phyloP scores from a whole-genome alignment of 2,113 vertebrate genomes.

The Bambusicola thoracicus region DNA sequence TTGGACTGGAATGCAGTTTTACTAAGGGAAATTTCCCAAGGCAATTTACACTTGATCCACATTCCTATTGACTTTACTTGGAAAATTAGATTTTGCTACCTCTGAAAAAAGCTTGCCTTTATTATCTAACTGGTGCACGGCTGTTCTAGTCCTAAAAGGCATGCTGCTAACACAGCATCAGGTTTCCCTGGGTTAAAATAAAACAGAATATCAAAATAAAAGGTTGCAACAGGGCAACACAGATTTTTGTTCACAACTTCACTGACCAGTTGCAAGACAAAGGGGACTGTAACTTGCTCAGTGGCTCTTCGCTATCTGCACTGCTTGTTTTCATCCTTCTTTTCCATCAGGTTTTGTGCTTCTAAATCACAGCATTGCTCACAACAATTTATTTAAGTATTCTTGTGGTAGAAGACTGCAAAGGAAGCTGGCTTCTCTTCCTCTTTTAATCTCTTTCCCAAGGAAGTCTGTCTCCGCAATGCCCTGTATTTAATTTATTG shows the following conservation, averaged over 20 bases:
- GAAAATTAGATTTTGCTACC: not conserved
- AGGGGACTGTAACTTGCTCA: not conserved
- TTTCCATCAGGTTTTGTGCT: not conserved
- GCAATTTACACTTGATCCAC: not conserved
- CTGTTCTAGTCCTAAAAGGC: not conserved
- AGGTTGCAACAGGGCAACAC: not conserved
- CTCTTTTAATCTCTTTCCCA: not conserved
- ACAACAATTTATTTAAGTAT: not conserved
- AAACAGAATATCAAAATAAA: not conserved
- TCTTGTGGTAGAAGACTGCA: not conserved
- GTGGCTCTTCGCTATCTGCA: not conserved
- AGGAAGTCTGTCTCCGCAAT: not conserved
- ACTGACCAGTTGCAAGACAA: fast-evolving
- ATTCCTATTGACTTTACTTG: not conserved
- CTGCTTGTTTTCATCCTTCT: not conserved
- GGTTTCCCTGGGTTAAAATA: not conserved
- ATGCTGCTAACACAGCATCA: not conserved
- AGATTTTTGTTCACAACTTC: not conserved
- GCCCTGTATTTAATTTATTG: not conserved
- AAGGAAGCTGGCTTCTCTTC: not conserved
- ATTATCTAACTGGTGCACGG: not conserved
- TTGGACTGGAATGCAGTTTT: not conserved
- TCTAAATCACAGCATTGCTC: not conserved
- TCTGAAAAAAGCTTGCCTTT: not conserved
- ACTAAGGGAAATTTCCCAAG: not conserved